Evolutionary conservation across 2,797 vertebrate species (phyloP), one percentile per base, ranked within the genome.

Genomic region (Huso huso): DNA sequence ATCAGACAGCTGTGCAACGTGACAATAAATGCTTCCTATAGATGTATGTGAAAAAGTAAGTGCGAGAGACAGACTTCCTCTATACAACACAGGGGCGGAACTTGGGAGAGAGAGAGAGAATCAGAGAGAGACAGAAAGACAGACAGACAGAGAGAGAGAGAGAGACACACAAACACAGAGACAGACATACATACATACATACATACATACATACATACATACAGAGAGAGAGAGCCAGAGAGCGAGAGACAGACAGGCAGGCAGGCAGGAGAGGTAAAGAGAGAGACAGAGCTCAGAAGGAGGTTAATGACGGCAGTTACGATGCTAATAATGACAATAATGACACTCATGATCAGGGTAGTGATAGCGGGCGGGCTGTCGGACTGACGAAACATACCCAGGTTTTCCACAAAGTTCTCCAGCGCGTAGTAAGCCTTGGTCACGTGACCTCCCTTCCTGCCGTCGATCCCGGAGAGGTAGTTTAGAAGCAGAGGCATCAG

Each of bases 401-500:
- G 80, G 71, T 91, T 94, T 77, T 96, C 93, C 79, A 95, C 84
- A 62, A 95, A 94, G 82, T 95, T 96, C 82, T 95, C 94, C 58
- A 96, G 81, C 2, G 94, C 93, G 7, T 95, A 96, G 80, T 93
- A 96, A 52, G 90, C 93, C 77, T 93, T 95, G 0, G 92, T 91
- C 66, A 96, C 82, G 49, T 95, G 93, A 48, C 88, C 82, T 0
- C 87, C 82, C 62, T 89, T 89, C 63, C 86, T 80, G 1, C 86
- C 74, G 68, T 90, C 89, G 75, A 95, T 83, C 0, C 82, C 87
- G 0, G 90, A 90, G 61, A 95, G 76, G 82, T 95, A 95, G 63
- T 83, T 74, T n/a, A 95, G 83, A 64, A 96, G 85, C 62, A 96
- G 75, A 0, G 93, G 94, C 91, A 96, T 94, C 74, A 96, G 75